phyloP scores from a whole-genome alignment of 2,113 vertebrate species.

The Nestor notabilis region DNA sequence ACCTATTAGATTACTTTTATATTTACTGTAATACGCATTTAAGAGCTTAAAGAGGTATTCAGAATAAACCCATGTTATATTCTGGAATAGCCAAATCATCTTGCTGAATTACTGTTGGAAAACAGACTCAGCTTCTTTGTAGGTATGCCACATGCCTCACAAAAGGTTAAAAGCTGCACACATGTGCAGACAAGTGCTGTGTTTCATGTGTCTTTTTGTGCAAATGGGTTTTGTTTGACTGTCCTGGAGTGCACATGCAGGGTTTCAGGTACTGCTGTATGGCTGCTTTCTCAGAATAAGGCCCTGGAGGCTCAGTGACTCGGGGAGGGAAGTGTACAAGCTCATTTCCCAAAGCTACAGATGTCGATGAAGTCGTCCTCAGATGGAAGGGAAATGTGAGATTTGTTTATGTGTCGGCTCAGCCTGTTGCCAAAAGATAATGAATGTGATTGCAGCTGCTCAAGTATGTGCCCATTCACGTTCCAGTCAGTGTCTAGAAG shows the following conservation, averaged over 20 bases:
- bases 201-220: not conserved
- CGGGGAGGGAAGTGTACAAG: not conserved
- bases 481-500: not conserved
- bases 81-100: not conserved
- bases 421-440: not conserved
- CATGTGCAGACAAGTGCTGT: fast-evolving
- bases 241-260: not conserved
- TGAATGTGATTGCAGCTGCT: not conserved
- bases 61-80: not conserved
- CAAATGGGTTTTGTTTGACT: not conserved
- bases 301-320: fast-evolving
- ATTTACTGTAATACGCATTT: not conserved
- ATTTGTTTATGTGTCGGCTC: not conserved
- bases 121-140: not conserved
- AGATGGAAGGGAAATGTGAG: not conserved
- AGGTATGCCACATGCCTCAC: not conserved
- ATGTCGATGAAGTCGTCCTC: no score
- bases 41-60: not conserved
- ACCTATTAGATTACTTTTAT: not conserved
- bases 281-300: not conserved
- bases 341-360: not conserved
- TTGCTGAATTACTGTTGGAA: not conserved
- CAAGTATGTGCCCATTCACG: fast-evolving
- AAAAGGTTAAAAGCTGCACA: not conserved
- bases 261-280: not conserved